A percentile compares a stretch with the other conserved stretches of the same genome.
These are phyloP conservation scores for Xestoiulus laeticollis DNA, from an alignment of 2,888 invertebrate species.

Conservation along the genomic window DNA sequence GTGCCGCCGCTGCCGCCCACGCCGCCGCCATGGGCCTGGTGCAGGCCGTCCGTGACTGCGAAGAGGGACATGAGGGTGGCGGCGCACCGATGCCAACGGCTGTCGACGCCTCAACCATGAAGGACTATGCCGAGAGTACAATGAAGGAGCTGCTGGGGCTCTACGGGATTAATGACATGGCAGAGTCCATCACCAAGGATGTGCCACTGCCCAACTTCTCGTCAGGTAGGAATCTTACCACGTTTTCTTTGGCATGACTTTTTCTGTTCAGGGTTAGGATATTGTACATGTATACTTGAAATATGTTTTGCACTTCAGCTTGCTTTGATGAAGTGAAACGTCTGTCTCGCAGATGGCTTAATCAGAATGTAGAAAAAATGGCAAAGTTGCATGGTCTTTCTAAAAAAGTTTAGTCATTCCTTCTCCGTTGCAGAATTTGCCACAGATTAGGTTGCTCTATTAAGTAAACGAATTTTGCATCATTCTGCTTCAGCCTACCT, in stretches of 20 bases:
- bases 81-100: constrained; percentile 40
- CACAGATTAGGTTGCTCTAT: too few species aligned
- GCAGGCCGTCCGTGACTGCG: constrained; percentile 52
- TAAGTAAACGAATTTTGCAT: too few species aligned
- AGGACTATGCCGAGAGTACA: constrained; percentile 81
- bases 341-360: too few species aligned
- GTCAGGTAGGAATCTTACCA: constrained; percentile 68
- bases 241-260: background rate
- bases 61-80: constrained; percentile 51
- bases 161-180: constrained; percentile 78
- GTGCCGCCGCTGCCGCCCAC: constrained; percentile 55
- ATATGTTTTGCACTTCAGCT: too few species aligned
- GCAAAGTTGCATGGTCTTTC: too few species aligned
- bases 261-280: too few species aligned
- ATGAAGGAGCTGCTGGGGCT: constrained; percentile 81
- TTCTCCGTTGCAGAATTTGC: too few species aligned
- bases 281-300: too few species aligned
- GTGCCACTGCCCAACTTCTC: constrained; percentile 75
- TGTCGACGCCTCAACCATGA: constrained; percentile 71
- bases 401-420: too few species aligned
- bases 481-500: too few species aligned
- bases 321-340: too few species aligned
- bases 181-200: constrained; percentile 73
- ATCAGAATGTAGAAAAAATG: too few species aligned
- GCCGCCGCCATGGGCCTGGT: constrained; percentile 56